phyloP scores from a whole-genome alignment of 2,113 vertebrate species.

The Aldabrachelys gigantea region DNA sequence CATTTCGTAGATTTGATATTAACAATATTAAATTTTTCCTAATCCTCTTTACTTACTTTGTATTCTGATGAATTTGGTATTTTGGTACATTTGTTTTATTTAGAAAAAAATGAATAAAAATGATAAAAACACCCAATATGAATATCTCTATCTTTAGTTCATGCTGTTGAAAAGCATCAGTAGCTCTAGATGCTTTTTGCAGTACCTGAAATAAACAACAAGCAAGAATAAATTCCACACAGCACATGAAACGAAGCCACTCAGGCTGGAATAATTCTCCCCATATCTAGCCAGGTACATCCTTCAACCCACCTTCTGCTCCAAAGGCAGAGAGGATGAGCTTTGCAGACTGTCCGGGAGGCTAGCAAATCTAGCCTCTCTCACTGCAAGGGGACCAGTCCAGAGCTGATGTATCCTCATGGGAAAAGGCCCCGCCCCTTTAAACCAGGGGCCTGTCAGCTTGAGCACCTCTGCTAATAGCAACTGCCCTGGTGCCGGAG shows the following conservation, averaged over 20 bases:
- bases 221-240: not conserved
- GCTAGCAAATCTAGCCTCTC: not conserved
- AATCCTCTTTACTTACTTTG: no score
- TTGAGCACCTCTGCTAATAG: not conserved
- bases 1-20: not conserved
- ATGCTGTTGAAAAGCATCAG: not conserved
- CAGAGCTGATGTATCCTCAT: not conserved
- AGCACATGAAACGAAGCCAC: not conserved
- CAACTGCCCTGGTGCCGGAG: no score
- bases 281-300: not conserved
- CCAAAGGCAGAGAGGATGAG: not conserved
- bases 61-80: no score
- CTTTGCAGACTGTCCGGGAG: not conserved
- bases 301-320: not conserved
- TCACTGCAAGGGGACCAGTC: not conserved
- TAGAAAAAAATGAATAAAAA: no score
- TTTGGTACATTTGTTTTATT: no score
- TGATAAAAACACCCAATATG: not conserved
- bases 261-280: not conserved
- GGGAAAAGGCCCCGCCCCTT: not conserved
- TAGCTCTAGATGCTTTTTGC: not conserved
- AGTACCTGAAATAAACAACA: not conserved
- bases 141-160: not conserved
- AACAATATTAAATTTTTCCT: no score
- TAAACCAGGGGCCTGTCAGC: not conserved